Evolutionary conservation across 2,113 vertebrate genomes (phyloP), one percentile per base, ranked within the genome.

Genomic region (Eretmochelys imbricata): DNA sequence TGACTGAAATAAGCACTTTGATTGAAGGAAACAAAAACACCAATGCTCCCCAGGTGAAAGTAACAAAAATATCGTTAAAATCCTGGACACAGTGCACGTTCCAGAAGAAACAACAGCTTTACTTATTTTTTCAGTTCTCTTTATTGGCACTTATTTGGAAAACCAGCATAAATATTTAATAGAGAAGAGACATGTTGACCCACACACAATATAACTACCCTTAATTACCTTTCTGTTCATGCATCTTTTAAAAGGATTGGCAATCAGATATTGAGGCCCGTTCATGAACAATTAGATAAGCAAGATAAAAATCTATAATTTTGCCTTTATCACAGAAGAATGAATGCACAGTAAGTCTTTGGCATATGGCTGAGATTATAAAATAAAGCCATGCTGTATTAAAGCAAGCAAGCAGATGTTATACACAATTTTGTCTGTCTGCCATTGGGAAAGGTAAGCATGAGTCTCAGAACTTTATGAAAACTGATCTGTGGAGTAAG

Each of bases 81-180:
- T 51, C 53, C 76, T 86, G 24, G 42, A 48, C 42, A 48, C 22
- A 27, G 42, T 42, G 93, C 80, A 93, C 80, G 93, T 84, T 50
- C 46, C 90, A 93, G 69, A 83, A 93, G 50, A 81, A 93, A 90
- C 54, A 91, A 88, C 65, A 72, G 27, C 83, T 62, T 75, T 27
- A 1, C 80, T 91, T 93, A 54, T 76, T 55, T 94, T 75, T 97
- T 90, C 69, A 90, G 93, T 79, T 83, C 51, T 81, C 62, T 96
- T 98, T 96, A 96, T 92, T 96, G 90, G 96, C 89, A 96, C 93
- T 91, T 97, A 91, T 75, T 97, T 97, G 95, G 89, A 96, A 97
- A 97, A 96, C 49, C 42, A 95, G 95, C 91, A 97, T 94, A 95
- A 97, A 95, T 96, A 96, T 93, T 91, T 72, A 80, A 97, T 83